Base-by-base conservation (phyloP, 1,140 invertebrate genomes). In the Sinella curviseta region DNA sequence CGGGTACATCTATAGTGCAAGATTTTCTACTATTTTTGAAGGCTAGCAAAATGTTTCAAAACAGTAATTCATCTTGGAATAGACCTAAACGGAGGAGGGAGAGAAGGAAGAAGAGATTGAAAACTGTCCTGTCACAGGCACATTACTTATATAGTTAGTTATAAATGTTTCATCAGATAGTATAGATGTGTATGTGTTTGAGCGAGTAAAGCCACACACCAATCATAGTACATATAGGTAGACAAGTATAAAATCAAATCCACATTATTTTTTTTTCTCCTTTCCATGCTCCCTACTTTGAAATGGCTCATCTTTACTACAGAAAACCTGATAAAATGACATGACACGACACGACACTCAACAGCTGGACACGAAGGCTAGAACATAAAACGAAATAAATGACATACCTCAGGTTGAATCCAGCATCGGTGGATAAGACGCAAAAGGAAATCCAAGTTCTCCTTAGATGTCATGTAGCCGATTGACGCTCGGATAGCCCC, bases 401-500 rank as follows among this genome's bases (percentile, higher is more conserved):
- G 12, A 70, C 65, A 24, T 70, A 70, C 65, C 31, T 70, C 65
- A 70, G 81, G 81, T 34, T 55, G 65, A 28, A 84, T 74, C 83
- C 83, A 87, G 85, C 93, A 95, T 74, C 89, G 85, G 28, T 88
- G 87, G 31, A 98, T 91, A 91, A 97, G 94, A 73, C 87, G 77
- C 0, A 97, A 85, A 20, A 97, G 87, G 81, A 87, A 89, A 77
- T 94, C 89, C 0, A 92, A 92, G 87, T 98, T 93, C 74, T 89
- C 83, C 55, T 89, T 86, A 0, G 90, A 91, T 0, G 95, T 96
- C 90, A 94, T 94, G 82, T 96, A 97, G n/a, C 97, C 96, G 87
- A 98, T 97, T 0, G 96, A 98, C 4, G 96, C 90, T 84, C 97
- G 89, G 1, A 99, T 90, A 16, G 96, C 95, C 54, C 97, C 97